phyloP scores from a whole-genome alignment of 2,888 invertebrate genomes.

The Mechanitis mazaeus region DNA sequence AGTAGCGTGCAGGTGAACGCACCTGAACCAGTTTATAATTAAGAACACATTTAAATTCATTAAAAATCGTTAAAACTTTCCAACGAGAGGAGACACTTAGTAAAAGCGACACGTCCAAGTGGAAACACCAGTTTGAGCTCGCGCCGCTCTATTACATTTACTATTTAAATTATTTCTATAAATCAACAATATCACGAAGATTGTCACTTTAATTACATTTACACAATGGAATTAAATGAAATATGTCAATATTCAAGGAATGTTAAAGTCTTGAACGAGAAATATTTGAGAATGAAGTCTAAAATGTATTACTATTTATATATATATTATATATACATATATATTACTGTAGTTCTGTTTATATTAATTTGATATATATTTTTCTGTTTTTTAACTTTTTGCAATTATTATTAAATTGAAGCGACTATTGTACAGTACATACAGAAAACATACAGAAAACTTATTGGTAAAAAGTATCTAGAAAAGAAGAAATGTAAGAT shows the following conservation, averaged over 20 bases:
- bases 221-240: constrained; percentile 4
- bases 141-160: constrained; percentile 24
- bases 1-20: constrained; percentile 51
- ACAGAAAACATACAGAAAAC: not conserved
- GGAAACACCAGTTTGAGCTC: constrained; percentile 37
- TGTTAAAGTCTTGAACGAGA: not conserved
- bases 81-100: constrained; percentile 30
- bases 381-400: too few species aligned
- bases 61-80: constrained; percentile 69
- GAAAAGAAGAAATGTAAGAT: too few species aligned
- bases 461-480: not conserved
- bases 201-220: constrained; percentile 6
- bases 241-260: constrained; percentile 5
- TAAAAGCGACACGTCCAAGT: constrained; percentile 37
- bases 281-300: not conserved
- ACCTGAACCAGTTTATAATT: constrained; percentile 71
- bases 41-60: constrained; percentile 73
- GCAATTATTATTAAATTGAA: too few species aligned
- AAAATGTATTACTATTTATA: not conserved
- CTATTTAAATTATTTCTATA: constrained; percentile 24
- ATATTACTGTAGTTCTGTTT: too few species aligned
- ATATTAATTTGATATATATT: too few species aligned
- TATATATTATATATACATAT: too few species aligned
- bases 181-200: constrained; percentile 15
- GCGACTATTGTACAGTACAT: too few species aligned